phyloP scores from a whole-genome alignment of 2,113 vertebrate species.

The Crypturellus undulatus region DNA sequence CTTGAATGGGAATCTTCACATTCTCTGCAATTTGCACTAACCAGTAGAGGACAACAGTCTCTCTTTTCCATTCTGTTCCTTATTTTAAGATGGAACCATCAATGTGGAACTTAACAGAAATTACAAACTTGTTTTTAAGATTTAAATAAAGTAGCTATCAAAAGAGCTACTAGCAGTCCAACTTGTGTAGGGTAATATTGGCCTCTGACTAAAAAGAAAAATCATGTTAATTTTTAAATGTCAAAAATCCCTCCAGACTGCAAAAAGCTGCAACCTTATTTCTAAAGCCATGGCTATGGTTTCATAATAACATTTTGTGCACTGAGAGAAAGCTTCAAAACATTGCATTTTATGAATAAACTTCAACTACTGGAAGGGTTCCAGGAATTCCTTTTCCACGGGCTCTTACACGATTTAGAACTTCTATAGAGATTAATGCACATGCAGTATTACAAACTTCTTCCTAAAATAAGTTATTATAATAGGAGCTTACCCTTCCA shows the following conservation, averaged over 20 bases:
- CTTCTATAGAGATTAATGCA: slow-evolving; percentile 6
- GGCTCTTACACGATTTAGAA: background rate
- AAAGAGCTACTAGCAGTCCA: background rate
- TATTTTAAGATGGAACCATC: background rate
- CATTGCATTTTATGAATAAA: background rate
- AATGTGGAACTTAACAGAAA: background rate
- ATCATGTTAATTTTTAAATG: background rate
- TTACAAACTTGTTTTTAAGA: background rate
- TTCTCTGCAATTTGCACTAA: background rate
- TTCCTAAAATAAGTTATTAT: background rate
- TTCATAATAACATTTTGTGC: background rate
- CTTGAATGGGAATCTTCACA: background rate
- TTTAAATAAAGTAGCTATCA: background rate
- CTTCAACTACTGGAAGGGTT: background rate
- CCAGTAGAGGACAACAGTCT: background rate
- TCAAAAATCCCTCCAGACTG: background rate
- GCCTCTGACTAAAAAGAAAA: background rate
- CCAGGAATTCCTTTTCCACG: background rate
- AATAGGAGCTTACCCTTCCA: background rate
- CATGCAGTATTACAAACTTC: background rate
- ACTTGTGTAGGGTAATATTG: background rate
- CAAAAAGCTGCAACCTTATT: background rate
- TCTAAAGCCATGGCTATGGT: background rate
- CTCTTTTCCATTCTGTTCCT: background rate
- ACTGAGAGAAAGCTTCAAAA: background rate